Conservation (phyloP, 2,888 invertebrate species). For the Lepeophtheirus nordmannii region DNA sequence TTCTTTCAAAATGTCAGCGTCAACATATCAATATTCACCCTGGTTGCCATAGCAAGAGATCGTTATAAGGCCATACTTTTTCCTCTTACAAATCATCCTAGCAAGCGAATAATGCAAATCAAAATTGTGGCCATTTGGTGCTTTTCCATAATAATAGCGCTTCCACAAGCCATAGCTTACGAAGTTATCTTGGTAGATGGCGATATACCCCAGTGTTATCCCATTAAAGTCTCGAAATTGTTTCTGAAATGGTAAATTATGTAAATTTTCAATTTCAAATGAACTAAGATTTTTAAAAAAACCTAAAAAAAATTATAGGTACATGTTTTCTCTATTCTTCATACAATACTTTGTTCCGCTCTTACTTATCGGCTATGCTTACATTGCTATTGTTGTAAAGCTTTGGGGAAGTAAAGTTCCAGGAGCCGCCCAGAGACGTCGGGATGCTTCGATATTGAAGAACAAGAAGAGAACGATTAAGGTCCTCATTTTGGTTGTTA, state of each 20-base stretch:
- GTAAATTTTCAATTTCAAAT: background rate
- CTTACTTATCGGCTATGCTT: constrained; percentile 62
- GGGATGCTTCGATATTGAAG: constrained; percentile 60
- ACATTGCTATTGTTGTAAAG: constrained; percentile 51
- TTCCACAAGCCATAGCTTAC: constrained; percentile 51
- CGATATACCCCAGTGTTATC: constrained; percentile 7
- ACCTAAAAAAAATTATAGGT: background rate
- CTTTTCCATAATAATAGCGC: constrained; percentile 48
- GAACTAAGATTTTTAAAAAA: too few relatives aligned
- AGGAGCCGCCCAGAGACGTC: constrained; percentile 57
- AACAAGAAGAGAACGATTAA: constrained; percentile 56
- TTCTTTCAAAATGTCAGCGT: constrained; percentile 47
- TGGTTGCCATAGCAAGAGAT: constrained; percentile 72
- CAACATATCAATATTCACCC: constrained; percentile 48
- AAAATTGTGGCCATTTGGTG: constrained; percentile 60
- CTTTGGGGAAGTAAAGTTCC: constrained; percentile 65
- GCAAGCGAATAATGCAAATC: constrained; percentile 54
- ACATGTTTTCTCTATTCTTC: constrained; percentile 15
- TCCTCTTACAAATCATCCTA: constrained; percentile 46
- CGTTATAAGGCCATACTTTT: constrained; percentile 46
- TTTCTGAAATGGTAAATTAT: constrained; percentile 4
- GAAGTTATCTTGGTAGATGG: constrained; percentile 41
- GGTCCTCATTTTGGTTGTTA: background rate
- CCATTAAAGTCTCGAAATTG: background rate
- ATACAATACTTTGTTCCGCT: constrained; percentile 58